Evolutionary conservation across 2,888 invertebrate genomes (phyloP).

Genomic region (Calliphora vomitoria): DNA sequence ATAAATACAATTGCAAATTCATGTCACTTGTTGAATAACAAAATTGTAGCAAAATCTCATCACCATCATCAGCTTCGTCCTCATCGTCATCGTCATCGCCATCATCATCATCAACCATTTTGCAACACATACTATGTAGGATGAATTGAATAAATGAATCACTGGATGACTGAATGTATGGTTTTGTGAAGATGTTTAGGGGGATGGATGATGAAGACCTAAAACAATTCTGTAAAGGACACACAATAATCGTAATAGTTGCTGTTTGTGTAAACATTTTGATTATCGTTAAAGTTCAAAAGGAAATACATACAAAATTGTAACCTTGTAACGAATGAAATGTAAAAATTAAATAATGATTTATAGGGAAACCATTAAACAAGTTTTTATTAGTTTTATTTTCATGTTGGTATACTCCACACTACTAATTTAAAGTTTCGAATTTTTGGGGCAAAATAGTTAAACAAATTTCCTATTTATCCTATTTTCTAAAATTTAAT

Average conservation of each 20-base stretch:
- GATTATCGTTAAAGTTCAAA: not conserved
- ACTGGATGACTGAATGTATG: not conserved
- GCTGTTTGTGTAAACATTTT: not conserved
- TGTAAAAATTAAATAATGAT: too few species aligned
- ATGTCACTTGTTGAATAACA: conserved; percentile 53
- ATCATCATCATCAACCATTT: conserved; percentile 25
- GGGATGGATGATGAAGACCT: not conserved
- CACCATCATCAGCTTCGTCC: not conserved
- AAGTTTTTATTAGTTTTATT: too few species aligned
- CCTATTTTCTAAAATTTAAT: too few species aligned
- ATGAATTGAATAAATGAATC: not conserved
- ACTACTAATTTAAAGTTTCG: too few species aligned
- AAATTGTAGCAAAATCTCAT: conserved; percentile 28
- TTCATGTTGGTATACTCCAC: too few species aligned
- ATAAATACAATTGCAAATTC: conserved; percentile 51
- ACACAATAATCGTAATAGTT: not conserved
- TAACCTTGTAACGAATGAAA: too few species aligned
- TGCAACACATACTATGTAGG: not conserved
- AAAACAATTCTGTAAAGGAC: not conserved
- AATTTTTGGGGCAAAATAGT: too few species aligned
- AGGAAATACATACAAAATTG: not conserved
- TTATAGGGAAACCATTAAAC: too few species aligned
- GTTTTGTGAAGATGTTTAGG: not conserved
- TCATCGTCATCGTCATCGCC: conserved; percentile 4
- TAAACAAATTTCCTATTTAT: too few species aligned